Base-by-base conservation (phyloP, 2,888 invertebrate species). In the Polydrusus tereticollis region DNA sequence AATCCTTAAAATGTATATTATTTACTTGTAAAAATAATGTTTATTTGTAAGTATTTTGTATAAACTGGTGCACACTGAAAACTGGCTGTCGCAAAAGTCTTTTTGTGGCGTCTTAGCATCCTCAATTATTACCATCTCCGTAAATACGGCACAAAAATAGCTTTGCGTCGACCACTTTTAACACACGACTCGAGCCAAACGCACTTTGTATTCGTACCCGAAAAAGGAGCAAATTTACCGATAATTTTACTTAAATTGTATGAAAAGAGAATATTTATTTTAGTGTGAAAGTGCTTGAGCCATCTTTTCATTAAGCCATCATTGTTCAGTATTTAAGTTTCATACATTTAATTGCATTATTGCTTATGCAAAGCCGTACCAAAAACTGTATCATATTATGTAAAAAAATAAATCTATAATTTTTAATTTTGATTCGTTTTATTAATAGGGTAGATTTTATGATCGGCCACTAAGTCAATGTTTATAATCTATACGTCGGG, bases 251-350 rank as follows among this genome's bases (percentile, higher is more conserved):
- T 79, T 81, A 80, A 81, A 81, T 78, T 78, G 82, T 82, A 83
- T 82, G 81, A 80, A 80, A 82, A 80, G 79, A 81, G 78, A 82
- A 78, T 72, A 80, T 81, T 83, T 83, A 81, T 80, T 82, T 82
- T 82, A 81, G 84, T 83, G 84, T 85, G 84, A 83, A 83, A 82
- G 83, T 83, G 84, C 84, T 85, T 84, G 78, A 78, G 83, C 83
- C 82, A 81, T 76, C 78, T 83, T 81, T 82, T 84, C 83, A 83
- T 83, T 82, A 78, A 78, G 81, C 81, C 82, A 82, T 83, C 82
- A 79, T 81, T 81, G 77, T 83, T 82, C 79, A 80, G 82, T 83
- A 81, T 80, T 77, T 82, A 82, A 83, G 79, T 82, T 78, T 80
- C 77, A 79, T 65, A 43, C 43, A 79, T 78, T 77, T 76, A 76